Evolutionary conservation across 2,888 invertebrate genomes (phyloP).

Genomic region (Icerya purchasi): DNA sequence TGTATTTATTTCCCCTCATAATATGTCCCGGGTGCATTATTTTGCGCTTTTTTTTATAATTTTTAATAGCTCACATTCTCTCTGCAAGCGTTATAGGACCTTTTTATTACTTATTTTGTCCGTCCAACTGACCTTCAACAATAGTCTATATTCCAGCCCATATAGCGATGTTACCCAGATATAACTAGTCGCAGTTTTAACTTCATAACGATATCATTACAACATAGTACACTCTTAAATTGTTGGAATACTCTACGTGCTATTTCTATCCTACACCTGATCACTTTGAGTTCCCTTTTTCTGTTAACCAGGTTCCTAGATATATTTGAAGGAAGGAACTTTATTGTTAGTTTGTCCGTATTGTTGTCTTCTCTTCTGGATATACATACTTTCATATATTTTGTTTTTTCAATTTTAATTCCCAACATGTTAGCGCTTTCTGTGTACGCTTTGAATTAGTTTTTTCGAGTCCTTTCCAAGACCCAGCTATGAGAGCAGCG

Average conservation of each 20-base stretch:
- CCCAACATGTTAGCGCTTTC: background rate
- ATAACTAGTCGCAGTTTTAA: background rate
- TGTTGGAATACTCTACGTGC: background rate
- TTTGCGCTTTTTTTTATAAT: too few species aligned
- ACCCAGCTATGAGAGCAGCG: background rate
- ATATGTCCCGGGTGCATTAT: too few species aligned
- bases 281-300: background rate
- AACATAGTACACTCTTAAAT: background rate
- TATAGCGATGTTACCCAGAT: background rate
- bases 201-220: background rate
- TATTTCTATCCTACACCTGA: background rate
- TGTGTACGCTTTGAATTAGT: background rate
- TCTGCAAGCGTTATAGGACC: too few species aligned
- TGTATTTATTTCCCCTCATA: too few species aligned
- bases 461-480: background rate
- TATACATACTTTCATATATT: background rate
- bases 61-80: too few species aligned
- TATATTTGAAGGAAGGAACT: background rate
- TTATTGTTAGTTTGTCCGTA: background rate
- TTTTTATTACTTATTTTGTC: too few species aligned
- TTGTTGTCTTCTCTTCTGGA: background rate
- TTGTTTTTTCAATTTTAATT: background rate
- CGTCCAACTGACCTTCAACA: too few species aligned
- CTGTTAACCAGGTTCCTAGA: background rate
- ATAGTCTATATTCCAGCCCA: too few species aligned